Evolutionary conservation across 2,888 invertebrate genomes (phyloP).

Genomic region (Sinopyrophorus schimmeli): DNA sequence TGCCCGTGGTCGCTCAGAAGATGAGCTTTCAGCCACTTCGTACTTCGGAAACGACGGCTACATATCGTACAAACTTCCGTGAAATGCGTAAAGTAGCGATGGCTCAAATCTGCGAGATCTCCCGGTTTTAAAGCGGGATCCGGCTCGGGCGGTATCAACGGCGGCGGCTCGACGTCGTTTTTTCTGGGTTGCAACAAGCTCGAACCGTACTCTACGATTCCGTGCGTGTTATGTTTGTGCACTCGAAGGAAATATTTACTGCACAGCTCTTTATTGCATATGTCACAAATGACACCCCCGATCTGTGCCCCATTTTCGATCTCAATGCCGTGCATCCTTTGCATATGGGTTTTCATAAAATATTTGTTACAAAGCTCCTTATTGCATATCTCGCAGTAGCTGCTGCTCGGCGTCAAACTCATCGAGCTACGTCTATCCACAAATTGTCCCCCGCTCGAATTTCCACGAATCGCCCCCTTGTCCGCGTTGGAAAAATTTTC

Average conservation of each 20-base stretch:
- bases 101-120: slow-evolving; percentile 62
- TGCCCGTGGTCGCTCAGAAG: slow-evolving; percentile 84
- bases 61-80: slow-evolving; percentile 84
- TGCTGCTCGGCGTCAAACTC: slow-evolving; percentile 73
- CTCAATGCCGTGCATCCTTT: slow-evolving; percentile 96
- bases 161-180: slow-evolving; percentile 52
- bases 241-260: slow-evolving; percentile 97
- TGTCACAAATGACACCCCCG: slow-evolving; percentile 93
- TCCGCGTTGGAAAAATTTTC: slow-evolving; percentile 55
- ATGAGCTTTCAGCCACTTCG: slow-evolving; percentile 87
- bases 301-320: slow-evolving; percentile 91
- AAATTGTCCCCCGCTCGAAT: slow-evolving; percentile 41
- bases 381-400: slow-evolving; percentile 97
- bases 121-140: slow-evolving; percentile 59
- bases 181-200: slow-evolving; percentile 54
- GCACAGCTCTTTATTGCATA: slow-evolving; percentile 97
- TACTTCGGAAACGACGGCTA: slow-evolving; percentile 82
- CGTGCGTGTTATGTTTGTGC: slow-evolving; percentile 98
- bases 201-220: slow-evolving; percentile 82
- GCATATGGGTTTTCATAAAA: slow-evolving; percentile 99
- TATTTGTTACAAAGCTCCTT: slow-evolving; percentile 99
- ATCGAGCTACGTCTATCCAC: slow-evolving; percentile 63
- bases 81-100: slow-evolving; percentile 68
- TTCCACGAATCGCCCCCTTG: slow-evolving; percentile 49
- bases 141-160: slow-evolving; percentile 43